These are phyloP conservation scores for Bellardia pandia DNA, from an alignment of 2,888 invertebrate species.

Conservation along the genomic window DNA sequence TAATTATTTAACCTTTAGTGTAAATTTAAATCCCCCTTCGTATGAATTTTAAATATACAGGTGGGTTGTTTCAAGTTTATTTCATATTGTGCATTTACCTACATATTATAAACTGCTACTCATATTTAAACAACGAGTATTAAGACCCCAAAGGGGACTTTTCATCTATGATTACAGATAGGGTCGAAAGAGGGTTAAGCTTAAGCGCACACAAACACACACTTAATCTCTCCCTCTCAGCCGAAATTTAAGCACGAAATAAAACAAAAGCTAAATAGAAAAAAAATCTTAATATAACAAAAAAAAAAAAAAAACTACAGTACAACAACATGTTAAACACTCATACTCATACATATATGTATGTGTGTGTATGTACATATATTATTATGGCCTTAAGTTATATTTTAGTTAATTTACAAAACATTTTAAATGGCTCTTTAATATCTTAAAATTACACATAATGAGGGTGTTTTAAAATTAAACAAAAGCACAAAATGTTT, in stretches of 20 bases:
- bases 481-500: conserved; percentile 55
- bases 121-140: conserved; percentile 58
- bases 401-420: conserved; percentile 71
- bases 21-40: not conserved
- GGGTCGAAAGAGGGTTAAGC: conserved; percentile 59
- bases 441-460: conserved; percentile 71
- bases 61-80: conserved; percentile 46
- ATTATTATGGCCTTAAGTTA: conserved; percentile 62
- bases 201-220: conserved; percentile 15
- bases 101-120: conserved; percentile 43
- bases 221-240: conserved; percentile 18
- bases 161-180: conserved; percentile 58
- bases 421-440: conserved; percentile 71
- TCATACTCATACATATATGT: not conserved
- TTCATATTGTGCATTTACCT: conserved; percentile 26
- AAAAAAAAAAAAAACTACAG: not conserved
- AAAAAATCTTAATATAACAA: conserved; percentile 27
- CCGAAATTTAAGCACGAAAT: conserved; percentile 33
- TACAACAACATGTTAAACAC: conserved; percentile 25
- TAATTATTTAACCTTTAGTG: conserved; percentile 22
- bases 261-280: conserved; percentile 9
- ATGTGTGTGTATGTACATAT: not conserved
- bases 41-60: conserved; percentile 41
- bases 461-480: conserved; percentile 67
- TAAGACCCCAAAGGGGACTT: conserved; percentile 60